Evolutionary conservation across 2,797 vertebrate genomes (phyloP).

Genomic region (Sebastiscus albofasciatus): DNA sequence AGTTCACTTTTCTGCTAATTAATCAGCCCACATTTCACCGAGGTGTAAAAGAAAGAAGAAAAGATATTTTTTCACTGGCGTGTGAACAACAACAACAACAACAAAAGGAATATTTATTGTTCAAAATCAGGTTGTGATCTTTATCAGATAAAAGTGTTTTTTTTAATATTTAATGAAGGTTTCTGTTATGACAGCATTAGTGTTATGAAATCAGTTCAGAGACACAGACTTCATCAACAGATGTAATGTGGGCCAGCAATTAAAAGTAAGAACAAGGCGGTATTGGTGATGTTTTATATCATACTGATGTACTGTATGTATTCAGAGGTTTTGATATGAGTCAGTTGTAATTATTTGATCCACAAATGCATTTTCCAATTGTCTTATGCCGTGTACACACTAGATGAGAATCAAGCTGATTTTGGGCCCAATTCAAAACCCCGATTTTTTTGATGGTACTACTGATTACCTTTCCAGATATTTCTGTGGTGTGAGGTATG

Average conservation of each 20-base stretch:
- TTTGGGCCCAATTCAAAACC: no score
- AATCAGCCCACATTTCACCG: constrained; percentile 20
- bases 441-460: fast-evolving
- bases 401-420: fast-evolving
- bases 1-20: constrained; percentile 41
- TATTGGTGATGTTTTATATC: background rate
- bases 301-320: background rate
- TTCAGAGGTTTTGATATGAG: background rate
- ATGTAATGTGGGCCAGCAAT: background rate
- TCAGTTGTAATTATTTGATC: background rate
- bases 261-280: background rate
- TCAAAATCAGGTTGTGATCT: background rate
- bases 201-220: background rate
- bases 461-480: fast-evolving
- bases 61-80: background rate
- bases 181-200: background rate
- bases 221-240: background rate
- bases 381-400: background rate
- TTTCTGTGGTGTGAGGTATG: no score
- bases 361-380: background rate
- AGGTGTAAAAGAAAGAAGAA: background rate
- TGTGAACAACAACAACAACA: background rate
- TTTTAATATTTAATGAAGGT: background rate
- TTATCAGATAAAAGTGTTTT: background rate
- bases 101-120: background rate